Evolutionary conservation across 1,140 invertebrate genomes (phyloP), one percentile per base, ranked within the genome.

Genomic region (Drosophila ogumai): DNA sequence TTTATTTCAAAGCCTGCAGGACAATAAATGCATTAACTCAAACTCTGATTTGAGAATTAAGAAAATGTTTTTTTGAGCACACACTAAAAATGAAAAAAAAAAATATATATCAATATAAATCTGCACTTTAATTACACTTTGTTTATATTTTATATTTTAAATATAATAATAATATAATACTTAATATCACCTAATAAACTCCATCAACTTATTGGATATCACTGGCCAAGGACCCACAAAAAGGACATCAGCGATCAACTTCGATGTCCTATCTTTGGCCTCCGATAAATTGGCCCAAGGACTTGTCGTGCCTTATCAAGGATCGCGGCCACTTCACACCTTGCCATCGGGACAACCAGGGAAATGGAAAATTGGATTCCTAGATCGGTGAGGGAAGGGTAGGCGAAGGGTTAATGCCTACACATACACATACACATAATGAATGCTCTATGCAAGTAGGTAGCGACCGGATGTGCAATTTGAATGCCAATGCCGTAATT

Each of bases 291-390:
- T 79, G 78, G 76, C 25, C 47, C 7, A 58, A 40, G 13, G 43
- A 72, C 31, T 58, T 55, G 15, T 50, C 10, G 60, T 65, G 56
- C 61, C 79, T 67, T 87, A 86, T 86, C 82, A 34, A 41, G 22
- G 57, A 57, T 77, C 52, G 3, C 44, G 43, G n/a, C 19, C 40
- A 54, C 54, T 82, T 86, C 75, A 82, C 82, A 79, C 82, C 79
- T 86, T 36, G 13, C 17, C 32, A 36, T 9, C 12, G 50, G 17
- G 17, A 19, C 6, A 52, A 6, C 25, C 47, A 32, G n/a, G 25
- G 47, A 50, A 87, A 80, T 88, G 66, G 72, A 87, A 87, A 87
- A 87, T 87, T 87, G 84, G 72, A 80, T 80, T 81, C 17, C 46
- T n/a, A 28, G 47, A 50, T 50, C 44, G 22, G 22, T 22, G 22